Base-by-base conservation (phyloP, 2,888 invertebrate species). In the Carpatolechia fugitivella region DNA sequence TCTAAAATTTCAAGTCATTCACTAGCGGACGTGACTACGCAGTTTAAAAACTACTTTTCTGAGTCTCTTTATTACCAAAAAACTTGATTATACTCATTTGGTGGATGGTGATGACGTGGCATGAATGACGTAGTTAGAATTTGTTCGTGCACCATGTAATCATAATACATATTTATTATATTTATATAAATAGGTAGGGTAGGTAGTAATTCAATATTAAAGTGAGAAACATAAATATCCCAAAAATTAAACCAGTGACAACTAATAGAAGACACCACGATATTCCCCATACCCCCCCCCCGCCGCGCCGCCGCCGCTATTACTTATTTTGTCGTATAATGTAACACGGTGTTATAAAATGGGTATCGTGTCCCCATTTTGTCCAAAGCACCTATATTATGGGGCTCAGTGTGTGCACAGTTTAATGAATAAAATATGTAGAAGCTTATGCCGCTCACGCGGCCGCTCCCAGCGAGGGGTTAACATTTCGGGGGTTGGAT, bases 341-440 rank as follows among this genome's bases (percentile, higher is more conserved):
- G 35, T 55, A 29, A 33, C 48, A 24, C 54, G 55, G 60, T 63
- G 63, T 64, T 64, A 66, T 68, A 69, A 74, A 75, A 76, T 69
- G 70, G 74, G 70, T 66, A 66, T 63, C 63, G 62, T 70, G 69
- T 70, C 72, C 70, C 74, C 64, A 69, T 75, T 76, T 71, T 66
- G 64, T 67, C 60, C 70, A 68, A 76, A 71, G 70, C n/a, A n/a
- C n/a, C n/a, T n/a, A n/a, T 74, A 74, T 74, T 68, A 68, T 62
- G 67, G 71, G 72, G 63, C 67, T 63, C 66, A 68, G 65, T 70
- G 76, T 75, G 74, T 78, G 72, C 71, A 66, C 72, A 73, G 72
- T 69, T 78, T 78, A 77, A 80, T 84, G 73, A 82, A 84, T 85
- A 80, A 84, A 84, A 80, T 82, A 85, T 84, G 78, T 71, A 71